Percentiles rank a stretch among this genome's conserved stretches.
Conservation (phyloP, 2,797 vertebrate genomes). For the Chromis chromis region DNA sequence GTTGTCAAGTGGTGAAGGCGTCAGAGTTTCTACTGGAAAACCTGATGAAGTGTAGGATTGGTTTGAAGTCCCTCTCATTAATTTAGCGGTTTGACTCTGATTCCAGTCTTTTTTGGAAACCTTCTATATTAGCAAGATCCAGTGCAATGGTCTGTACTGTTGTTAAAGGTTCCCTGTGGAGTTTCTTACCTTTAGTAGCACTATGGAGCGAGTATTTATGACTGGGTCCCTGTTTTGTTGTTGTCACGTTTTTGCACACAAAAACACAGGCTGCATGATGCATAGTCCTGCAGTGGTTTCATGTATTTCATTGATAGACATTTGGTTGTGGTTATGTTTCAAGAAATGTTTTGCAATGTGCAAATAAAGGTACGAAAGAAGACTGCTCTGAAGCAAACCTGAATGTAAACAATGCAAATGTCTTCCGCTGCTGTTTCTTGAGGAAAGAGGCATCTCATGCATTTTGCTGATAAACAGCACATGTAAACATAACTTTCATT, state of each 20-base stretch:
- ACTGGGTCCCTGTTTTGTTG: background rate
- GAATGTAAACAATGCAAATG: background rate
- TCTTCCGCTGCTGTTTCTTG: background rate
- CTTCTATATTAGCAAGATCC: constrained; percentile 13
- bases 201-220: background rate
- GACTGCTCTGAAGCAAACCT: background rate
- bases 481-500: background rate
- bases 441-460: background rate
- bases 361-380: background rate
- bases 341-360: background rate
- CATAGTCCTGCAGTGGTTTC: background rate
- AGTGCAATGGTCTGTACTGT: constrained; percentile 2
- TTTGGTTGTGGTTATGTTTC: background rate
- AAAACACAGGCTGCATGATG: background rate
- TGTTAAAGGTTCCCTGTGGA: constrained; percentile 17
- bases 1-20: constrained; percentile 1
- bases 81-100: constrained; percentile 18
- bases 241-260: background rate
- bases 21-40: constrained; percentile 28
- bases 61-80: constrained; percentile 22
- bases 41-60: constrained; percentile 23
- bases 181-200: background rate
- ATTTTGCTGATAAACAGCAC: background rate
- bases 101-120: constrained; percentile 17
- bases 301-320: background rate